A percentile compares a stretch with the other conserved stretches of the same genome.
phyloP scores from a whole-genome alignment of 2,888 invertebrate genomes.

The Brachypterus glaber region DNA sequence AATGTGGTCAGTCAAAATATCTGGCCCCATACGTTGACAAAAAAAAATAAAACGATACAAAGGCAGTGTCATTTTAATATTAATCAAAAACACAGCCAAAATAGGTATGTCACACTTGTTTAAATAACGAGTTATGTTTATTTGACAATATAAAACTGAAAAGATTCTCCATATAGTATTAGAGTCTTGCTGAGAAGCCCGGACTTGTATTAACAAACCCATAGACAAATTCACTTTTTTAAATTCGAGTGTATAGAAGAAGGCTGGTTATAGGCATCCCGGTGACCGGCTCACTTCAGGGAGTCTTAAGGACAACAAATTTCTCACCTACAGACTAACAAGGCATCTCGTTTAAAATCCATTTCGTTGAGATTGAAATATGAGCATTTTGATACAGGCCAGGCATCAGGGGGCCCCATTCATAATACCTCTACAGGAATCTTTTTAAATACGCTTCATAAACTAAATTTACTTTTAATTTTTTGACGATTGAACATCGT shows the following conservation, averaged over 20 bases:
- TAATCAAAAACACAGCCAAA: conserved; percentile 32
- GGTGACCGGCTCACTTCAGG: conserved; percentile 34
- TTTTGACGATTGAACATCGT: conserved; percentile 23
- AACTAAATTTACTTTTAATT: conserved; percentile 26
- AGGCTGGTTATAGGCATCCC: too few species aligned
- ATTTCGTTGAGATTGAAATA: conserved; percentile 39
- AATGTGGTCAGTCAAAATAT: conserved; percentile 6
- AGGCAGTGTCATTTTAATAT: conserved; percentile 31
- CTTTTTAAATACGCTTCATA: conserved; percentile 19
- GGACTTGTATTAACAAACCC: conserved; percentile 29
- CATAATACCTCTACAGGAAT: conserved; percentile 26
- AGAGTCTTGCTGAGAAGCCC: conserved; percentile 35
- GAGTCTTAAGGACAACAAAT: conserved; percentile 40
- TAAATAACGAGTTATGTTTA: conserved; percentile 40
- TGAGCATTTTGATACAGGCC: conserved; percentile 35
- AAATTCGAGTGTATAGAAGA: too few species aligned
- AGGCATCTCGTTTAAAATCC: conserved; percentile 39
- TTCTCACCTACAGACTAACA: conserved; percentile 43
- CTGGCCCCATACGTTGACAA: conserved; percentile 22
- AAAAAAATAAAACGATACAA: conserved; percentile 16
- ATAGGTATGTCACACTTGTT: conserved; percentile 37
- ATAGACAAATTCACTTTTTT: too few species aligned
- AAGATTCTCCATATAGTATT: conserved; percentile 36
- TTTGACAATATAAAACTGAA: conserved; percentile 38
- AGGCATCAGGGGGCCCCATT: conserved; percentile 36